Conservation (phyloP, 2,797 vertebrate genomes). For the Mallotus villosus region DNA sequence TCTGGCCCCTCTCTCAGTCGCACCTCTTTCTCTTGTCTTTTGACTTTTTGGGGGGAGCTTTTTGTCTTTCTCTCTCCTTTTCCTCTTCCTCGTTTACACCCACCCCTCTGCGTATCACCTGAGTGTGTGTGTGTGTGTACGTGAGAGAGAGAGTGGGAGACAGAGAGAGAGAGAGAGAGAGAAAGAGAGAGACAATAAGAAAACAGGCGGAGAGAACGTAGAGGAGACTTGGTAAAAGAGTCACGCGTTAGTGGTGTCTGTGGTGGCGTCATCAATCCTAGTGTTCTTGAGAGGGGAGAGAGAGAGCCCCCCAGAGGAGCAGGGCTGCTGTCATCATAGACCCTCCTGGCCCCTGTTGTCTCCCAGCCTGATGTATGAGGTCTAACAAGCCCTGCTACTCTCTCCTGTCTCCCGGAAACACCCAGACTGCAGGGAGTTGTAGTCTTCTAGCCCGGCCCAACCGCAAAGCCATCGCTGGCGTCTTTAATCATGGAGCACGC, state of each 20-base stretch:
- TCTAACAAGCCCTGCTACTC: not conserved
- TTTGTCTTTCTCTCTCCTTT: constrained; percentile 3
- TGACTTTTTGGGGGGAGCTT: not conserved
- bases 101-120: no score
- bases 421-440: constrained; percentile 1
- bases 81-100: constrained; percentile 31
- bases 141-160: not conserved
- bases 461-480: no score
- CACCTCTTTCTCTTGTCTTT: not conserved
- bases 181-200: not conserved
- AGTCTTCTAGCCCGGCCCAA: not conserved
- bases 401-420: not conserved
- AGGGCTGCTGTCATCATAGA: not conserved
- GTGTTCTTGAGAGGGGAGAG: no score
- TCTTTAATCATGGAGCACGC: no score
- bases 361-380: not conserved
- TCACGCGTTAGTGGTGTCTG: not conserved
- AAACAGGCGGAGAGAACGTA: not conserved
- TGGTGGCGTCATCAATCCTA: no score
- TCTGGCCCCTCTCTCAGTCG: not conserved
- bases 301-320: not conserved
- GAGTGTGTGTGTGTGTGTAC: no score
- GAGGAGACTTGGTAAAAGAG: constrained; percentile 9
- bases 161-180: not conserved
- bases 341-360: not conserved